Conservation (phyloP, 1,140 invertebrate species). For the Caenorhabditis brenneri region DNA sequence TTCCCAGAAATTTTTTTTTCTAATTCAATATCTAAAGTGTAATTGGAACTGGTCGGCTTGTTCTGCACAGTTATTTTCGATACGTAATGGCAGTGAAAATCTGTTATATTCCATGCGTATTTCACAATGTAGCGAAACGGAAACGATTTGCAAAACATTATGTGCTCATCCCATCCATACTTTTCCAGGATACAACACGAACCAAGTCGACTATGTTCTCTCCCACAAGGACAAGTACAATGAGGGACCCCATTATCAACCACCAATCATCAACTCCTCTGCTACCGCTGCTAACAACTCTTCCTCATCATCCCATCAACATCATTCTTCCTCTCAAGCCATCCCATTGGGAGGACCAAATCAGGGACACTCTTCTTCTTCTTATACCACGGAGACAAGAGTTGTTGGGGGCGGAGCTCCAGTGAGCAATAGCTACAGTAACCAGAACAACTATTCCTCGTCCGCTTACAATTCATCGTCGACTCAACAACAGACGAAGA, state of each 20-base stretch:
- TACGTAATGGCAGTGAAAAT: too few species aligned
- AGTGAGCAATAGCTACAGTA: background rate
- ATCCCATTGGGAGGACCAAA: conserved; percentile 9
- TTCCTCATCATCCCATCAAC: background rate
- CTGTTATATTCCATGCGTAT: too few species aligned
- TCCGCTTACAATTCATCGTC: background rate
- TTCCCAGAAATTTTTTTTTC: too few species aligned
- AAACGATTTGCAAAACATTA: too few species aligned
- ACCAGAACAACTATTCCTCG: conserved; percentile 40
- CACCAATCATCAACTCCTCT: conserved; percentile 21
- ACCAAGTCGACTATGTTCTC: conserved; percentile 39
- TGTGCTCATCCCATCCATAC: too few species aligned
- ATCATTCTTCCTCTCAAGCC: conserved; percentile 3
- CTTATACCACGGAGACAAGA: conserved; percentile 5
- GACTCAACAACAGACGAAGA: conserved; percentile 11
- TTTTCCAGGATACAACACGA: conserved; percentile 46
- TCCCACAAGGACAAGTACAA: conserved; percentile 20
- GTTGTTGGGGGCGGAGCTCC: conserved; percentile 20
- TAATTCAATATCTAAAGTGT: too few species aligned
- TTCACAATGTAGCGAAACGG: too few species aligned
- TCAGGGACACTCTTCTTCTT: conserved; percentile 22
- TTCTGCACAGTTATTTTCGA: too few species aligned
- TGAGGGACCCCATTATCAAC: background rate
- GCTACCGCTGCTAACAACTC: conserved; percentile 16
- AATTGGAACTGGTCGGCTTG: too few species aligned